phyloP scores from a whole-genome alignment of 1,140 invertebrate species.

The Achatina immaculata region DNA sequence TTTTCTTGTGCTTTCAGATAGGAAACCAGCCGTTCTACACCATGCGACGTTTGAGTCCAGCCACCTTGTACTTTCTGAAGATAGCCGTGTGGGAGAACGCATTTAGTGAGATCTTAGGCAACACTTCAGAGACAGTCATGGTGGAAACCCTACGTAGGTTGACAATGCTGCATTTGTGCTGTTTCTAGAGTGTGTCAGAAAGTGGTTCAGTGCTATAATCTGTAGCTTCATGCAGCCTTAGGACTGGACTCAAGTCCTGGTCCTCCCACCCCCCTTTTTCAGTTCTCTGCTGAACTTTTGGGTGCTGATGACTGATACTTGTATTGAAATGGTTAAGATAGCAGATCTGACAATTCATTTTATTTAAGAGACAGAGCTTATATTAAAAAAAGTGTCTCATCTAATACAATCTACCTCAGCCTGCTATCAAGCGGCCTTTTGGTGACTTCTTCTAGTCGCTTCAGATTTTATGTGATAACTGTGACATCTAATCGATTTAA shows the following conservation, averaged over 20 bases:
- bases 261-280: background rate
- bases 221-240: background rate
- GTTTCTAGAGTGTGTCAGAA: background rate
- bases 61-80: conserved; percentile 40
- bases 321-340: too few species aligned
- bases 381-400: too few species aligned
- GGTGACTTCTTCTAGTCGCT: too few species aligned
- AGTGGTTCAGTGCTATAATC: background rate
- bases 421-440: too few species aligned
- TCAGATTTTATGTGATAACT: too few species aligned
- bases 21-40: conserved; percentile 25
- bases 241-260: background rate
- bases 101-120: conserved; percentile 16
- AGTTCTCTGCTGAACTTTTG: background rate
- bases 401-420: too few species aligned
- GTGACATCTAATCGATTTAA: too few species aligned
- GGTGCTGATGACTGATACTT: background rate
- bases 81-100: conserved; percentile 33
- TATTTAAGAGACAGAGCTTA: too few species aligned
- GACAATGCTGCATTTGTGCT: background rate
- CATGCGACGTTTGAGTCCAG: conserved; percentile 21
- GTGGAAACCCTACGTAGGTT: conserved; percentile 30
- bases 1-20: too few species aligned
- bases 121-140: conserved; percentile 31
- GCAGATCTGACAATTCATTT: too few species aligned